Evolutionary conservation across 92 coral and sea anemone genomes (phyloP).

Genomic region (Umimayanthus chanpuru): DNA sequence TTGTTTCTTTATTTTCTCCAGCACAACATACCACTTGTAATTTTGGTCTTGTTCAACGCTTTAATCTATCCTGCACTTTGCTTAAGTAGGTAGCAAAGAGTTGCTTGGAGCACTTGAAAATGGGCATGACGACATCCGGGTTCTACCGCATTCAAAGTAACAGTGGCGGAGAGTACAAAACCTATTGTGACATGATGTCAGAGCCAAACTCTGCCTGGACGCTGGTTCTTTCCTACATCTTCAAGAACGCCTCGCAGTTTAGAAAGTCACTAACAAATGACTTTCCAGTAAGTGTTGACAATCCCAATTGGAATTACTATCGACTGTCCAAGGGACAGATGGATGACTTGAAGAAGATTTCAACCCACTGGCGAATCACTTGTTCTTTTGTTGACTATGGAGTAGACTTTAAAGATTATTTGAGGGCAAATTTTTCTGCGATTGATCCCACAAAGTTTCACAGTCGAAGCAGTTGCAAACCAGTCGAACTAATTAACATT

Average conservation of each 20-base stretch:
- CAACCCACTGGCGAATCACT: slow-evolving; percentile 43
- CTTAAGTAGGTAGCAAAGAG: slow-evolving; percentile 10
- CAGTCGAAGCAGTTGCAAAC: neutral
- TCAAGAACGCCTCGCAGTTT: neutral
- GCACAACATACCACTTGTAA: too few species aligned
- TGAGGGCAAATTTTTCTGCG: neutral
- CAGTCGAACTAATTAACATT: slow-evolving; percentile 11
- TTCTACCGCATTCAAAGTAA: slow-evolving; percentile 11
- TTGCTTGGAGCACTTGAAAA: slow-evolving; percentile 8
- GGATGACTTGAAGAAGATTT: neutral
- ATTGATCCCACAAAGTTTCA: neutral
- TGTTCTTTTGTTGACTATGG: slow-evolving; percentile 38
- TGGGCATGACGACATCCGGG: slow-evolving; percentile 27
- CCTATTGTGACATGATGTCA: slow-evolving; percentile 38
- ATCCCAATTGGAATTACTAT: slow-evolving; percentile 37
- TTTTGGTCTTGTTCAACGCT: too few species aligned
- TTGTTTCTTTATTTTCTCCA: too few species aligned
- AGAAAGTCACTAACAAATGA: neutral
- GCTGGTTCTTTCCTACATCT: slow-evolving; percentile 29
- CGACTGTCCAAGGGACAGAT: slow-evolving; percentile 2
- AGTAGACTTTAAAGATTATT: slow-evolving; percentile 28
- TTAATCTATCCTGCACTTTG: too few species aligned
- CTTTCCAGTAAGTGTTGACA: neutral
- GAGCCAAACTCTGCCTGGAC: slow-evolving; percentile 31
- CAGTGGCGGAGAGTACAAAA: neutral